Evolutionary conservation across 2,797 vertebrate species (phyloP), one percentile per base, ranked within the genome.

Genomic region (Hydrophis major): DNA sequence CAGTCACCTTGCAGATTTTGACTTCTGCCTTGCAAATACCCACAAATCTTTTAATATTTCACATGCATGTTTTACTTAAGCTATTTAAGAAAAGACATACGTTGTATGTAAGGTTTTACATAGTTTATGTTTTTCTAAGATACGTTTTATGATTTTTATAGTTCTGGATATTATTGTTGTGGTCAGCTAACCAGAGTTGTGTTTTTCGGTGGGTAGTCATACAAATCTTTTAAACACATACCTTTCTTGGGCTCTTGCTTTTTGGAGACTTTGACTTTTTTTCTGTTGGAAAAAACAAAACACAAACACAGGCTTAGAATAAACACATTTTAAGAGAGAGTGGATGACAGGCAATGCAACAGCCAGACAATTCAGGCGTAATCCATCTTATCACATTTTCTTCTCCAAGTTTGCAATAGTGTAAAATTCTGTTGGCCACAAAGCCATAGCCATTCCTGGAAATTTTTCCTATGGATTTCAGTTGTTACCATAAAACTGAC

Each of bases 241-340:
- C 99, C 98, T 98, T 98, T 95, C 95, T 98, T 92, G 95, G 98
- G 88, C 89, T 95, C 95, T 96, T 98, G 96, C 56, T 95, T 97
- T 97, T 98, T 28, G 94, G 95, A 27, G 95, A 95, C 95, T 98
- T 98, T 89, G 97, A 97, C 94, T 98, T 98, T 96, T 98, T 98
- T 93, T 98, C 98, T 99, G 98, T 92, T 69, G 55, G 92, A 47
- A 89, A 95, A 95, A 93, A 95, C 27, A 57, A 95, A 93, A 96
- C 27, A 55, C 87, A 92, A 94, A 93, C 50, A 0, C 0, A 78
- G 20, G 0, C 32, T 96, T 92, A 95, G 92, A 86, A 63, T 25
- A 91, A 63, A 53, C 7, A 60, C 69, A 28, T 88, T 28, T 78
- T 56, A 53, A 37, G 78, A 53, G 42, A 57, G 37, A 61, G 53